Percentiles rank a stretch among this genome's conserved stretches.
phyloP scores from a whole-genome alignment of 2,888 invertebrate genomes.

The Microdon myrmicae region DNA sequence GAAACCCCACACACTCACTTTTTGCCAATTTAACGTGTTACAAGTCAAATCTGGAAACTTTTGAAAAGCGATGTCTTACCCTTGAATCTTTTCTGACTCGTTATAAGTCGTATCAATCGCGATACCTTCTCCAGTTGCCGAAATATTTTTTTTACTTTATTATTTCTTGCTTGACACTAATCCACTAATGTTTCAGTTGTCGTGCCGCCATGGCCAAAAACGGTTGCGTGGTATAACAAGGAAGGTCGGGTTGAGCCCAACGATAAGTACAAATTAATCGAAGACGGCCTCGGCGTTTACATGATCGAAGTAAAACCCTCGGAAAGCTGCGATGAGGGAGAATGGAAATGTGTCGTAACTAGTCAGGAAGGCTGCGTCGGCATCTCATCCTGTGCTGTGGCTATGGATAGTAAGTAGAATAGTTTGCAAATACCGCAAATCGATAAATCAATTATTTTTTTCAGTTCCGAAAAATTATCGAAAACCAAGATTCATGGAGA shows the following conservation, averaged over 20 bases:
- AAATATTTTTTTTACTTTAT: background rate
- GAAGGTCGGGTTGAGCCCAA: conserved; percentile 79
- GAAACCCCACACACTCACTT: too few relatives aligned
- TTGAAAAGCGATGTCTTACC: too few relatives aligned
- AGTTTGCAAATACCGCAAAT: background rate
- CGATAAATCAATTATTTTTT: conserved; percentile 58
- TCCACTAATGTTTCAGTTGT: too few relatives aligned
- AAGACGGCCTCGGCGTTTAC: conserved; percentile 86
- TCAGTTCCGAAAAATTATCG: conserved; percentile 91
- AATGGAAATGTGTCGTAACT: conserved; percentile 89
- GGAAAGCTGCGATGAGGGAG: conserved; percentile 85
- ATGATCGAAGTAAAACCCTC: conserved; percentile 79
- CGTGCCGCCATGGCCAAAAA: conserved; percentile 87
- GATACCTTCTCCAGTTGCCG: background rate
- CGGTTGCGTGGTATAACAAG: conserved; percentile 87
- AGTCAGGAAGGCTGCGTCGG: conserved; percentile 80
- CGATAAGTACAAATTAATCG: conserved; percentile 78
- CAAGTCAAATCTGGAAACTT: too few relatives aligned
- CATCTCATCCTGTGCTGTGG: conserved; percentile 78
- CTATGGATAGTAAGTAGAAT: conserved; percentile 78
- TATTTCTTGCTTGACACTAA: too few relatives aligned
- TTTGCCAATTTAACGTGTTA: too few relatives aligned
- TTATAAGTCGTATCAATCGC: too few relatives aligned
- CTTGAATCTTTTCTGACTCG: too few relatives aligned
- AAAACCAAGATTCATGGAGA: conserved; percentile 90